Evolutionary conservation across 2,113 vertebrate species (phyloP).

Genomic region (Arothron firmamentum): DNA sequence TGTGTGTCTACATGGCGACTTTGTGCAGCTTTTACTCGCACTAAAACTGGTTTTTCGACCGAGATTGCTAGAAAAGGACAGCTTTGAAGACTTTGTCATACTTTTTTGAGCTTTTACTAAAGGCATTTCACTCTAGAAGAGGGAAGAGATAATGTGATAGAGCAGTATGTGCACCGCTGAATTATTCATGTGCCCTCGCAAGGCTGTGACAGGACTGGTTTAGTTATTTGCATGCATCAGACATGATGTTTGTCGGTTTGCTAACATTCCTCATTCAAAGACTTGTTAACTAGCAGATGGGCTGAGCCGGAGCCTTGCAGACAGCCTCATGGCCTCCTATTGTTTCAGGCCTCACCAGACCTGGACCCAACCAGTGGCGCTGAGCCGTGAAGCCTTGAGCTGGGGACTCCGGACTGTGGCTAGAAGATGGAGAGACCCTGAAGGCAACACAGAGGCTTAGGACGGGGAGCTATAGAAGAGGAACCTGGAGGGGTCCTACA

Average conservation of each 20-base stretch:
- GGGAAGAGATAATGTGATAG: conserved; percentile 48
- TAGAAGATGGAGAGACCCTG: conserved; percentile 22
- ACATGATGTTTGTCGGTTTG: conserved; percentile 88
- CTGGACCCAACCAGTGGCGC: conserved; percentile 38
- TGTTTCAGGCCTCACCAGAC: conserved; percentile 74
- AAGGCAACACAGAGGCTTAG: conserved; percentile 25
- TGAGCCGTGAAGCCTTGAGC: conserved; percentile 24
- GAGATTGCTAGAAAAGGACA: conserved; percentile 13
- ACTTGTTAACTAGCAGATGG: conserved; percentile 86
- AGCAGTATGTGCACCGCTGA: conserved; percentile 73
- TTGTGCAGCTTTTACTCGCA: conserved; percentile 13
- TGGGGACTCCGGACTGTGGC: conserved; percentile 11
- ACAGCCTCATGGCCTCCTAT: conserved; percentile 81
- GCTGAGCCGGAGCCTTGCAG: conserved; percentile 77
- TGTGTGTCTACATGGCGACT: background rate
- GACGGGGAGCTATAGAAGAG: conserved; percentile 15
- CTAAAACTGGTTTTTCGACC: conserved; percentile 13
- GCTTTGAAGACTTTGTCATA: conserved; percentile 56
- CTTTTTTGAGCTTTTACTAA: conserved; percentile 63
- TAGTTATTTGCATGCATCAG: conserved; percentile 84
- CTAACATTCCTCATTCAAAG: conserved; percentile 90
- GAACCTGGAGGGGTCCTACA: conserved; percentile 17
- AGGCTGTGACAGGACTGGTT: conserved; percentile 76
- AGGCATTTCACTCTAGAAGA: conserved; percentile 61
- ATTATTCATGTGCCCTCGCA: conserved; percentile 84